Percentiles rank a stretch among this genome's conserved stretches.
Evolutionary conservation across 2,113 vertebrate species (phyloP).

Genomic region (Microcebus lehilahytsara): DNA sequence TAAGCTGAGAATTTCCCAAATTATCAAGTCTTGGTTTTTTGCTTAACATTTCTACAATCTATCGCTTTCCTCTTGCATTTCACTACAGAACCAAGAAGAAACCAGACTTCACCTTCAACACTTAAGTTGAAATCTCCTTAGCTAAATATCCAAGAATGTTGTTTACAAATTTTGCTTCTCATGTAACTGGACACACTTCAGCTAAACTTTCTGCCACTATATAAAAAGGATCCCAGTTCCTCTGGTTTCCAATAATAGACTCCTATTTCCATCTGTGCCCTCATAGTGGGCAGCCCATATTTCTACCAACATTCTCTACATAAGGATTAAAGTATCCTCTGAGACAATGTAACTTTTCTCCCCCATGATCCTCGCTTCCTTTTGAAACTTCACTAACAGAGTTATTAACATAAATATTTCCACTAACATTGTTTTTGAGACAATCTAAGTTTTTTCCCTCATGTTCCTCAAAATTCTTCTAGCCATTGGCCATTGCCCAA

Average conservation of each 20-base stretch:
- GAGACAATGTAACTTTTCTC: background rate
- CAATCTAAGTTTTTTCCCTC: background rate
- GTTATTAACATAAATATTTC: background rate
- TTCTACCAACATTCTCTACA: too few relatives aligned
- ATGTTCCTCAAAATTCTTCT: background rate
- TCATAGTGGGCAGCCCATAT: background rate
- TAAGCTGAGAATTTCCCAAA: background rate
- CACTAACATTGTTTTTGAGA: background rate
- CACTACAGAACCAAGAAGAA: background rate
- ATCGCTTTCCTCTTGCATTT: background rate
- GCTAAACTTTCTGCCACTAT: background rate
- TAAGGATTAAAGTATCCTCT: background rate
- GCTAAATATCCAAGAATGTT: background rate
- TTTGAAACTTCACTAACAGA: background rate
- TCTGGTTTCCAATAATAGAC: background rate
- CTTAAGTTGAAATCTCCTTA: background rate
- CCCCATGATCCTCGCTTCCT: background rate
- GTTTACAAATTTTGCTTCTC: background rate
- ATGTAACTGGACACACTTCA: background rate
- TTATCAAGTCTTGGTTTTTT: background rate
- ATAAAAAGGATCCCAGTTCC: background rate
- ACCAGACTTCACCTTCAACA: background rate
- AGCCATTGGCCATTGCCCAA: background rate
- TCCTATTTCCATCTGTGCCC: background rate
- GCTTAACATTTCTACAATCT: background rate